Evolutionary conservation across 2,113 vertebrate genomes (phyloP).

Genomic region (Colius striatus): DNA sequence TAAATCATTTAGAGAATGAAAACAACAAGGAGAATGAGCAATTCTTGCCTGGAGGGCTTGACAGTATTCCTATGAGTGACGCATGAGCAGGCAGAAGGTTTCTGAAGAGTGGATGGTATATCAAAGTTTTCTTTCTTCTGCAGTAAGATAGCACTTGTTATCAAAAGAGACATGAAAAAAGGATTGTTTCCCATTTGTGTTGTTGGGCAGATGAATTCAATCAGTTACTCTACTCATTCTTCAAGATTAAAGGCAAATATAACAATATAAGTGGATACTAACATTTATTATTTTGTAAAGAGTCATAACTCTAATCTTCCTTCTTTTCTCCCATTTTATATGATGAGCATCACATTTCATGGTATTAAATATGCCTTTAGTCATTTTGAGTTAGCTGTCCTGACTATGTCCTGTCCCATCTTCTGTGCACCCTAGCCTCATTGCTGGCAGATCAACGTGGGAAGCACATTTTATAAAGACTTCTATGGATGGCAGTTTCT

Average conservation of each 20-base stretch:
- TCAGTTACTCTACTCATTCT: not conserved
- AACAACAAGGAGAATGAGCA: not conserved
- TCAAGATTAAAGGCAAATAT: conserved; percentile 22
- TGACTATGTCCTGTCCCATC: too few species aligned
- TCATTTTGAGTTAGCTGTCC: too few species aligned
- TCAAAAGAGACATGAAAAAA: not conserved
- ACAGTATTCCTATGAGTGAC: not conserved
- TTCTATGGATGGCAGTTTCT: not conserved
- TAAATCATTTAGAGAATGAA: not conserved
- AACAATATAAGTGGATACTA: not conserved
- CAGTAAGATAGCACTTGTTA: not conserved
- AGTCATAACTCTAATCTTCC: not conserved
- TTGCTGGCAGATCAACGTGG: too few species aligned
- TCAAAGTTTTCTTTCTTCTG: not conserved
- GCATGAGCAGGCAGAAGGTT: not conserved
- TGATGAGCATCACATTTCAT: too few species aligned
- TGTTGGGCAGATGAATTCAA: not conserved
- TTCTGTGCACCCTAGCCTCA: too few species aligned
- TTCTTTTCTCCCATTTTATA: too few species aligned
- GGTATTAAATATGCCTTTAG: too few species aligned
- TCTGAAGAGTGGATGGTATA: not conserved
- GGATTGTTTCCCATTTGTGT: not conserved
- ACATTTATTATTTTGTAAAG: not conserved
- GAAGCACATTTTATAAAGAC: not conserved
- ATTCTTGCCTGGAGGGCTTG: conserved; percentile 1